Conservation (phyloP, 2,888 invertebrate genomes). For the Melanchra persicariae region DNA sequence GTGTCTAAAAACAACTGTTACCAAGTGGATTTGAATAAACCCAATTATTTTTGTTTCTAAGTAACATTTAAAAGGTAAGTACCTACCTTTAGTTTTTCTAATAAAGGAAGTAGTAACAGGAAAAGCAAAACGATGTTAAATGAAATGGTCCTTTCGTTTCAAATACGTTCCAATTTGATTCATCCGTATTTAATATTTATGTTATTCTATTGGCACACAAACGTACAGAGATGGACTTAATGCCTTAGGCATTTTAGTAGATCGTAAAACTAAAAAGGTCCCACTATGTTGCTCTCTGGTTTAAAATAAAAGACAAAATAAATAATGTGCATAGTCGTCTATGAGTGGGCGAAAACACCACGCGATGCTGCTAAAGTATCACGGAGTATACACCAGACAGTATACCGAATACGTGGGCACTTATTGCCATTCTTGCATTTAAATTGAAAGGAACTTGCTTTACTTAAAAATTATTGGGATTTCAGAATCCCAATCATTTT, state of each 20-base stretch:
- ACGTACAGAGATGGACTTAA: no score
- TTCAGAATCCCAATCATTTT: no score
- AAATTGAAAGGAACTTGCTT: constrained; percentile 62
- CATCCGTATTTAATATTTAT: not conserved
- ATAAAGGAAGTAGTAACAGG: not conserved
- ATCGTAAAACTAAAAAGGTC: constrained; percentile 34
- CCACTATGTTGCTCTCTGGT: constrained; percentile 32
- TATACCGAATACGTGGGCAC: constrained; percentile 44
- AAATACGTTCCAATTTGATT: constrained; percentile 1
- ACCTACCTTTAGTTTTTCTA: no score
- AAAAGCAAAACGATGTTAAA: no score
- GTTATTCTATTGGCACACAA: no score
- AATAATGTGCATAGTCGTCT: constrained; percentile 65
- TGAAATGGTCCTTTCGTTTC: no score
- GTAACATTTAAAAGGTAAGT: no score
- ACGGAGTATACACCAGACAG: constrained; percentile 49
- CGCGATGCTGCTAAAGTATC: constrained; percentile 57
- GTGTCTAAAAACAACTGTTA: not conserved
- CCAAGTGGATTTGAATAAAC: not conserved
- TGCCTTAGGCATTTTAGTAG: not conserved
- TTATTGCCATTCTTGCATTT: constrained; percentile 63
- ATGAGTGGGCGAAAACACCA: constrained; percentile 66
- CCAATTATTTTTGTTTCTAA: not conserved
- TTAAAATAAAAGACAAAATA: constrained; percentile 56
- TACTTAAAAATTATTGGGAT: constrained; percentile 36